Base-by-base conservation (phyloP, 2,888 invertebrate species). In the Apantesis nais region DNA sequence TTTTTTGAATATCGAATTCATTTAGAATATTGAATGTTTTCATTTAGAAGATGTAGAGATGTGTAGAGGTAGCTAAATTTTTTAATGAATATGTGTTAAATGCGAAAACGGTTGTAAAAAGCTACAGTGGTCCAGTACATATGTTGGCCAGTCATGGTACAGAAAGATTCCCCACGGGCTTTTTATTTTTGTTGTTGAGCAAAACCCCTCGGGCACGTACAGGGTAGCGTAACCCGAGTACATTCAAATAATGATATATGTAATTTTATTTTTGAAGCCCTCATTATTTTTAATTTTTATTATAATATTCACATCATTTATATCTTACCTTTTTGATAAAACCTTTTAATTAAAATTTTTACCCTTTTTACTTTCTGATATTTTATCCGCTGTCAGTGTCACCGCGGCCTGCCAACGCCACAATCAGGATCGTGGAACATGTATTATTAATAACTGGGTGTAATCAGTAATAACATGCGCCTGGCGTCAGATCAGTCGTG, bases 401-500 rank as follows among this genome's bases (percentile, higher is more conserved):
- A 4, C 82, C 62, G 1, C 11, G 44, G 3, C 75, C 61, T 62
- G 62, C 67, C 55, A 12, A 22, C 44, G 37, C 61, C 39, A 52
- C 71, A 70, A 78, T 71, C 61, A 75, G 66, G 62, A 63, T 73
- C 82, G 75, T 81, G 75, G 64, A 66, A 34, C 76, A 75, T 75
- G 76, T 78, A 76, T 79, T 74, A 80, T 75, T 80, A 82, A 82
- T 80, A 76, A 74, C 71, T 62, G 74, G 64, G 31, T 75, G 65
- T 74, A 76, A 74, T 74, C 70, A 73, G 62, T 77, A 76, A 76
- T 76, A 65, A 71, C 37, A 83, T 75, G 82, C 81, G 83, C 78
- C 74, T 70, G 84, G 83, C 80, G 77, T 80, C 78, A 74, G 70
- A 68, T 70, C 61, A 67, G 67, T 83, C 82, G 82, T 83, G 82